A percentile compares a stretch with the other conserved stretches of the same genome.
Conservation (phyloP, 2,113 vertebrate species). For the Aegotheles bennettii region DNA sequence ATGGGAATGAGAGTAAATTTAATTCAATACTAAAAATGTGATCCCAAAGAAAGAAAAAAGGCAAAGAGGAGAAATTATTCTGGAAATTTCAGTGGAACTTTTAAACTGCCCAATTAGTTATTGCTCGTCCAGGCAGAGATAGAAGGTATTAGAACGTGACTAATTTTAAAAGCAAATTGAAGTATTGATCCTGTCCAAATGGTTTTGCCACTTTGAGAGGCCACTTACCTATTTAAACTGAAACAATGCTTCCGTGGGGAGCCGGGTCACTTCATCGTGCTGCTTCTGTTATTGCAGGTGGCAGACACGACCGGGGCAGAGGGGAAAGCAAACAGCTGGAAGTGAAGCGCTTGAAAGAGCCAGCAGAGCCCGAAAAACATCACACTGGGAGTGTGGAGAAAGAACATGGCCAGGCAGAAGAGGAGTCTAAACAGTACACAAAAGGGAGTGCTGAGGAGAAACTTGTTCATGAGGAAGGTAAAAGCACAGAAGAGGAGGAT, state of each 20-base stretch:
- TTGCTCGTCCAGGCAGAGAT: not conserved
- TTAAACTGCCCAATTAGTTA: not conserved
- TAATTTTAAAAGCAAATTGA: not conserved
- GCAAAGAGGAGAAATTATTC: not conserved
- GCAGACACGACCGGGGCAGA: slow-evolving; percentile 66
- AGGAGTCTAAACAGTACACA: slow-evolving; percentile 56
- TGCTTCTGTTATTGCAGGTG: slow-evolving; percentile 67
- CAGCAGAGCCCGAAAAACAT: slow-evolving; percentile 50
- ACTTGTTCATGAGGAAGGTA: not conserved
- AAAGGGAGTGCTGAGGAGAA: slow-evolving; percentile 64
- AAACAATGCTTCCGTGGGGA: not conserved
- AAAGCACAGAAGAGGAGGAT: slow-evolving; percentile 37
- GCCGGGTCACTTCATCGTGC: not conserved
- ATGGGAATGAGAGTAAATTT: not conserved
- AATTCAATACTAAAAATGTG: not conserved
- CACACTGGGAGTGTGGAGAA: slow-evolving; percentile 34
- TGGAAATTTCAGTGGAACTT: not conserved
- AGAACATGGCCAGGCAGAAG: slow-evolving; percentile 37
- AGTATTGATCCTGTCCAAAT: not conserved
- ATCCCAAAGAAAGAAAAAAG: not conserved
- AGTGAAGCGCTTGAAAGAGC: slow-evolving; percentile 58
- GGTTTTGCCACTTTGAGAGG: not conserved
- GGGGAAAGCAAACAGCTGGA: slow-evolving; percentile 58
- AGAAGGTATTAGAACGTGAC: not conserved
- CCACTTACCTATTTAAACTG: not conserved